Percentiles rank a stretch among this genome's conserved stretches.
Conservation (phyloP, 2,888 invertebrate genomes). For the Scaptomyza cyrtandrae region DNA sequence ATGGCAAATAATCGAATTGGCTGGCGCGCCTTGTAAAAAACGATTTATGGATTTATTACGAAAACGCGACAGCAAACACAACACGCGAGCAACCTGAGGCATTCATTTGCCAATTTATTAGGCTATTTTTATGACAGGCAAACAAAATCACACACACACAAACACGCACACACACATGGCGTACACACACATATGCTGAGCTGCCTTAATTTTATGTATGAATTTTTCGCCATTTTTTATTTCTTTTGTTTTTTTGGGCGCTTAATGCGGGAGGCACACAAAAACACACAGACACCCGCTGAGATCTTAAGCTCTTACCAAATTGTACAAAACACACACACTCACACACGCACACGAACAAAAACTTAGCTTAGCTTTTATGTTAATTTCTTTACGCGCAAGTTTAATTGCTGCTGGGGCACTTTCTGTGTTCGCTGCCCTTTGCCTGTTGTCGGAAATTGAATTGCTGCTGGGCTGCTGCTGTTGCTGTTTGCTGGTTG, state of each 20-base stretch:
- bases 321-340: slow-evolving; percentile 8
- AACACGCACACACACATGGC: slow-evolving; percentile 5
- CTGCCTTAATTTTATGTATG: slow-evolving; percentile 49
- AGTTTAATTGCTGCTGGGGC: slow-evolving; percentile 67
- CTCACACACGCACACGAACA: not conserved
- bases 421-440: slow-evolving; percentile 42
- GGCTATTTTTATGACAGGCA: slow-evolving; percentile 69
- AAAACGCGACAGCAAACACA: slow-evolving; percentile 56
- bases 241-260: slow-evolving; percentile 28
- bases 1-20: slow-evolving; percentile 72
- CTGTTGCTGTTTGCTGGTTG: slow-evolving; percentile 22
- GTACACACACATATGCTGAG: slow-evolving; percentile 30
- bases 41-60: slow-evolving; percentile 78
- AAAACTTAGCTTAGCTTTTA: slow-evolving; percentile 55
- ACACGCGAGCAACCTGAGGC: slow-evolving; percentile 56
- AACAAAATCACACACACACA: slow-evolving; percentile 17
- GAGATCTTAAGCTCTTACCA: slow-evolving; percentile 40
- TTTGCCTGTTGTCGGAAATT: slow-evolving; percentile 72
- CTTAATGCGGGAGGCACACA: slow-evolving; percentile 56
- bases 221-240: slow-evolving; percentile 32
- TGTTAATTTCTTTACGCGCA: slow-evolving; percentile 68
- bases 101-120: slow-evolving; percentile 74
- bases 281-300: slow-evolving; percentile 21
- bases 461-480: slow-evolving; percentile 52
- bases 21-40: slow-evolving; percentile 68